Evolutionary conservation across 2,797 vertebrate species (phyloP).

Genomic region (Allobates femoralis): DNA sequence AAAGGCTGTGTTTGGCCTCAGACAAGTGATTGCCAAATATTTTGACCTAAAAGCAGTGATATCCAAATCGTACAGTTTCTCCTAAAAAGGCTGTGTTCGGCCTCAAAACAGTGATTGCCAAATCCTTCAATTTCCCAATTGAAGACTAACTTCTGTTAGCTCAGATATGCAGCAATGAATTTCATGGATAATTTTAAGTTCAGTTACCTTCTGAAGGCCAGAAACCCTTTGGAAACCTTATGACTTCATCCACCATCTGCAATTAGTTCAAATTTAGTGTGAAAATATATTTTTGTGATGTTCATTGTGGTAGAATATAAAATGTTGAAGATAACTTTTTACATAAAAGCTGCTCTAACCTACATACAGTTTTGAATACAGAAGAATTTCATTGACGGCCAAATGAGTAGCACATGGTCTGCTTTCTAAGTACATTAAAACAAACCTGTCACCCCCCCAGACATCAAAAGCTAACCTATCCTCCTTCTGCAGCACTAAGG

Average conservation of each 20-base stretch:
- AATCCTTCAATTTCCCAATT: too few relatives aligned
- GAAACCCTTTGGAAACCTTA: neutral
- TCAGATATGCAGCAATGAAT: neutral
- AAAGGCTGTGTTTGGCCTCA: too few relatives aligned
- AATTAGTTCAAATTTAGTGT: neutral
- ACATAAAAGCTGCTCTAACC: neutral
- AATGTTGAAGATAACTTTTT: neutral
- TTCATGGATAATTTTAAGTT: neutral
- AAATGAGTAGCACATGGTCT: constrained; percentile 4
- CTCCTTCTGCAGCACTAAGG: too few relatives aligned
- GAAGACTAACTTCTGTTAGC: too few relatives aligned
- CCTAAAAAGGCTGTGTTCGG: too few relatives aligned
- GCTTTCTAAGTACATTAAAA: neutral
- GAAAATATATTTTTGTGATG: neutral
- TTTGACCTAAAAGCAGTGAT: too few relatives aligned
- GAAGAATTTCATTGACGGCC: neutral
- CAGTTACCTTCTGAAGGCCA: neutral
- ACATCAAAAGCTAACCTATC: too few relatives aligned
- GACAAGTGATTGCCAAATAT: too few relatives aligned
- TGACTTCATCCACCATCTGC: neutral
- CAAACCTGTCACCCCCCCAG: too few relatives aligned
- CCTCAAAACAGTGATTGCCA: too few relatives aligned
- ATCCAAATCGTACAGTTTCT: too few relatives aligned
- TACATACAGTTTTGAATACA: neutral
- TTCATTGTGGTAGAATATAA: neutral